phyloP scores from a whole-genome alignment of 2,888 invertebrate species.

The Dicycla oo region DNA sequence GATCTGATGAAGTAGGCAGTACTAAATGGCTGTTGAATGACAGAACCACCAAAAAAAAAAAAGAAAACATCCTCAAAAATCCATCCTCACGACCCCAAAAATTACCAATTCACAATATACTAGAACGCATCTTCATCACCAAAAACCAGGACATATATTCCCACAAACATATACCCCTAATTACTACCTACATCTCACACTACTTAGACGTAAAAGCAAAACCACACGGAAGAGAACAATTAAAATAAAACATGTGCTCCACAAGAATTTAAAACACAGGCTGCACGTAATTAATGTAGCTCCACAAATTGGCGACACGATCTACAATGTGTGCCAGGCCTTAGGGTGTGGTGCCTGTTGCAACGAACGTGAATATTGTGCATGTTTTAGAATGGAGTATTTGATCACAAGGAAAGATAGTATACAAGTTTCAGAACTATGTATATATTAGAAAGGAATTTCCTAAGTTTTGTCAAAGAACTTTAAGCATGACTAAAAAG shows the following conservation, averaged over 20 bases:
- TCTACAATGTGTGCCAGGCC: conserved; percentile 65
- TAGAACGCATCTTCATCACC: background rate
- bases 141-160: background rate
- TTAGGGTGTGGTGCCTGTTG: conserved; percentile 42
- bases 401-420: too few relatives aligned
- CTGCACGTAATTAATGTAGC: conserved; percentile 69
- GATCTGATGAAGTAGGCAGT: background rate
- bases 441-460: too few relatives aligned
- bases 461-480: too few relatives aligned
- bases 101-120: background rate
- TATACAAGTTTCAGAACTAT: too few relatives aligned
- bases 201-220: conserved; percentile 36
- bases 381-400: too few relatives aligned
- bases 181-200: background rate
- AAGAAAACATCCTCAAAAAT: too few relatives aligned
- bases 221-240: conserved; percentile 45
- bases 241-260: conserved; percentile 64
- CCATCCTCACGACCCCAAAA: background rate
- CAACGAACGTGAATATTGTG: conserved; percentile 3
- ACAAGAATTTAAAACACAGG: conserved; percentile 66
- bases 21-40: background rate
- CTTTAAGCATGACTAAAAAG: too few relatives aligned
- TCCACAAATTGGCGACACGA: conserved; percentile 70
- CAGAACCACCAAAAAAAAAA: background rate
- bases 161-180: conserved; percentile 1